Evolutionary conservation across 2,797 vertebrate species (phyloP).

Genomic region (Pampus argenteus): DNA sequence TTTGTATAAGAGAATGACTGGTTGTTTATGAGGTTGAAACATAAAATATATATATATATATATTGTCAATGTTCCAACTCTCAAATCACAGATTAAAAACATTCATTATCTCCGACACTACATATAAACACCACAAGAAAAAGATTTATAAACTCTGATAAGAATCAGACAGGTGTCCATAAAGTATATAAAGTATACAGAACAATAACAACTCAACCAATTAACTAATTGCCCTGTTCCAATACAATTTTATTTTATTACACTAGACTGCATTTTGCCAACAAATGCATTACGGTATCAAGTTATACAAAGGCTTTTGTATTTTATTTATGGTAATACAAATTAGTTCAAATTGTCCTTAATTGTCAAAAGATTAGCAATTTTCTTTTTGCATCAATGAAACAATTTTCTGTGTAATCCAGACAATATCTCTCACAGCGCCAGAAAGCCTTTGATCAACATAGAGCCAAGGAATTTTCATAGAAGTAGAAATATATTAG

Average conservation of each 20-base stretch:
- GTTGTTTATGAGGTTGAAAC: background rate
- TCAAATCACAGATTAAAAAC: conserved; percentile 22
- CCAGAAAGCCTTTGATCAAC: background rate
- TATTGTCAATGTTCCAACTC: background rate
- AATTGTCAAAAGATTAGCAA: background rate
- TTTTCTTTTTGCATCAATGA: background rate
- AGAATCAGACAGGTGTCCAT: background rate
- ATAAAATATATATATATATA: too few relatives aligned
- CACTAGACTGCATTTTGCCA: background rate
- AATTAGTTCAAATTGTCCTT: background rate
- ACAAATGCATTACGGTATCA: background rate
- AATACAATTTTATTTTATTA: background rate
- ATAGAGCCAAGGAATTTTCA: conserved; percentile 1
- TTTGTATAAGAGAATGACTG: conserved; percentile 2
- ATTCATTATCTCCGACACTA: conserved; percentile 12
- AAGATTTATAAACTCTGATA: background rate
- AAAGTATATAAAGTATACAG: background rate
- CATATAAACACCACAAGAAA: too few relatives aligned
- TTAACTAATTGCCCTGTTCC: background rate
- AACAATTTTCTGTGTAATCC: background rate
- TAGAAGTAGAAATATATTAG: background rate
- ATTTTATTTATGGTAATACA: background rate
- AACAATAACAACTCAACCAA: conserved; percentile 1
- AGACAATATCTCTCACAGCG: background rate
- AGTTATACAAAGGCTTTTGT: background rate